phyloP scores from a whole-genome alignment of 2,888 invertebrate species.

The Agonopterix subpropinquella region DNA sequence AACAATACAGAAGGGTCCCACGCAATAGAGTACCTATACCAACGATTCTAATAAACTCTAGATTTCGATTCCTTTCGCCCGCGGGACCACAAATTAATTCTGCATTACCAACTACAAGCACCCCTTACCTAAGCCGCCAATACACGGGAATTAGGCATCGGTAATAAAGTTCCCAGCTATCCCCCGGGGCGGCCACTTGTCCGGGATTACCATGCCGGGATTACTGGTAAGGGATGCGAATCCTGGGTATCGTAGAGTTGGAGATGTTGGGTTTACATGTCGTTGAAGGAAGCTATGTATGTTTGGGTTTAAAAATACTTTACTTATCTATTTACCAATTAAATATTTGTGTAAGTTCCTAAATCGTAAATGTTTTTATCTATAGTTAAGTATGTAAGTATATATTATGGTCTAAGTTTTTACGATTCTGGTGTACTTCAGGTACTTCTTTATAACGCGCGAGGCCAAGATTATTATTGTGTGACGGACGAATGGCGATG shows the following conservation, averaged over 20 bases:
- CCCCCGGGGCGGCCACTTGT: conserved; percentile 62
- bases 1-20: background rate
- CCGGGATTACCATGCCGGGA: conserved; percentile 48
- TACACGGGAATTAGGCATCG: conserved; percentile 39
- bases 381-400: too few relatives aligned
- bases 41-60: conserved; percentile 37
- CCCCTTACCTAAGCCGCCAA: conserved; percentile 20
- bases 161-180: conserved; percentile 60
- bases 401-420: too few relatives aligned
- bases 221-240: conserved; percentile 31
- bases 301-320: too few relatives aligned
- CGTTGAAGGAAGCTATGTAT: background rate
- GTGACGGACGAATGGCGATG: too few relatives aligned
- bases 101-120: conserved; percentile 37
- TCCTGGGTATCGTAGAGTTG: conserved; percentile 17
- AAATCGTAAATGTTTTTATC: too few relatives aligned
- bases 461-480: too few relatives aligned
- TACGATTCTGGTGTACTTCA: too few relatives aligned
- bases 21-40: conserved; percentile 4
- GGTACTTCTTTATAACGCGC: too few relatives aligned
- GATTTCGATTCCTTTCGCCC: conserved; percentile 32
- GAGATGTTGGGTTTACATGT: conserved; percentile 31
- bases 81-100: conserved; percentile 54
- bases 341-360: too few relatives aligned
- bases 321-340: too few relatives aligned